Conservation (phyloP, 2,888 invertebrate genomes). For the Synanthedon andrenaeformis region DNA sequence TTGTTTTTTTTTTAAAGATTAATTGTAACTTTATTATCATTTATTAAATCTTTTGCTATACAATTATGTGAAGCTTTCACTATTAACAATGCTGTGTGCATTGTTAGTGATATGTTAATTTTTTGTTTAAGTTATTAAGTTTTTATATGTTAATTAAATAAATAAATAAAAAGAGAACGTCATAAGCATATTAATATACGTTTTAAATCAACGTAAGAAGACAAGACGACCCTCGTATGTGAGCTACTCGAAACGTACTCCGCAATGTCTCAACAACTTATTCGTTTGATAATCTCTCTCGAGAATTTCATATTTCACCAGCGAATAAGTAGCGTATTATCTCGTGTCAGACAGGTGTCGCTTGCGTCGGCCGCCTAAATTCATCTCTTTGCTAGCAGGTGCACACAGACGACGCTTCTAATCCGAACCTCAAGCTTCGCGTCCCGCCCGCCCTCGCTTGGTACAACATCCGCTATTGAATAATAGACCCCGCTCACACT, state of each 20-base stretch:
- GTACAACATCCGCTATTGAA: constrained; percentile 26
- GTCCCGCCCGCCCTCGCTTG: constrained; percentile 10
- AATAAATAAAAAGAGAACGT: no score
- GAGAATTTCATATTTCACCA: constrained; percentile 59
- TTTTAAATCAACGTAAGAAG: no score
- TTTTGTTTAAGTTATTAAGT: no score
- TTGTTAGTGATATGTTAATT: no score
- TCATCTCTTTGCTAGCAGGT: constrained; percentile 54
- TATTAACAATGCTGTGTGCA: no score
- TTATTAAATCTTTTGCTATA: no score
- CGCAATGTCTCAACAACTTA: constrained; percentile 4
- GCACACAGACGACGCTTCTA: constrained; percentile 47
- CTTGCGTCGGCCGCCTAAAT: constrained; percentile 51
- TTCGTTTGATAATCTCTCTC: constrained; percentile 17
- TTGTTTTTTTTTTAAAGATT: no score
- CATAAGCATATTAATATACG: no score
- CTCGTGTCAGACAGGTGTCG: constrained; percentile 61
- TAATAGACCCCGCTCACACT: constrained; percentile 23
- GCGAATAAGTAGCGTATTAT: constrained; percentile 59
- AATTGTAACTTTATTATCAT: no score
- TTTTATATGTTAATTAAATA: no score
- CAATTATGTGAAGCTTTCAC: no score
- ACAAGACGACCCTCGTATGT: no score
- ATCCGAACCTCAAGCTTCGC: constrained; percentile 39
- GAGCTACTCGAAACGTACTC: neutral